These are phyloP conservation scores for Rachycentron canadum DNA, from an alignment of 2,797 vertebrate species.

Conservation along the genomic window DNA sequence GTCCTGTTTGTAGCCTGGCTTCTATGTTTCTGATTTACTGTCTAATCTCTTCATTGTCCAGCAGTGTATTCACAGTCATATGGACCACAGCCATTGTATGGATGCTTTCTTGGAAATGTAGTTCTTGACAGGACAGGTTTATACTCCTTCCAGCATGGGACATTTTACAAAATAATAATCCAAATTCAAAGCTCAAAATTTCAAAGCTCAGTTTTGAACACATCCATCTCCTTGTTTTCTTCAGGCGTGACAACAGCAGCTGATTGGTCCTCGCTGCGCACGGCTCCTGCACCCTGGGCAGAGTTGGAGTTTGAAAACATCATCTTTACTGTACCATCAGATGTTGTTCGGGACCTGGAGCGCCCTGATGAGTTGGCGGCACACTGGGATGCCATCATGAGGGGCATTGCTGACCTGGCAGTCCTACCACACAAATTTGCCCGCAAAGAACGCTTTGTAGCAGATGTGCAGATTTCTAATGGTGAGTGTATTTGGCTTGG, in stretches of 20 bases:
- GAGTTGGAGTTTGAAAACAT: conserved; percentile 92
- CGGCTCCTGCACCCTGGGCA: conserved; percentile 89
- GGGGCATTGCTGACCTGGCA: conserved; percentile 84
- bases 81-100: neutral
- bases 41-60: too few relatives aligned
- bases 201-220: neutral
- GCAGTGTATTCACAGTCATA: neutral
- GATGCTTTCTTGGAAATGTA: neutral
- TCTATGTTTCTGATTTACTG: too few relatives aligned
- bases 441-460: conserved; percentile 90
- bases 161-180: neutral
- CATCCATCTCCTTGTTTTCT: neutral
- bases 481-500: conserved; percentile 46
- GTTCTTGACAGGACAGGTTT: neutral
- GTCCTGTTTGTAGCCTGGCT: too few relatives aligned
- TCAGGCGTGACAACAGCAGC: conserved; percentile 69
- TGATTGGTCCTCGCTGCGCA: conserved; percentile 65
- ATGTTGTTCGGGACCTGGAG: conserved; percentile 80
- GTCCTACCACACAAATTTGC: conserved; percentile 83
- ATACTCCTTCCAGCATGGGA: neutral
- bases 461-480: conserved; percentile 90
- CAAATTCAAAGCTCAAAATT: too few relatives aligned
- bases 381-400: conserved; percentile 89
- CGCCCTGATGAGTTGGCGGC: conserved; percentile 80
- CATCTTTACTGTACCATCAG: conserved; percentile 87